Evolutionary conservation across 2,888 invertebrate species (phyloP).

Genomic region (Miltochrista miniata): DNA sequence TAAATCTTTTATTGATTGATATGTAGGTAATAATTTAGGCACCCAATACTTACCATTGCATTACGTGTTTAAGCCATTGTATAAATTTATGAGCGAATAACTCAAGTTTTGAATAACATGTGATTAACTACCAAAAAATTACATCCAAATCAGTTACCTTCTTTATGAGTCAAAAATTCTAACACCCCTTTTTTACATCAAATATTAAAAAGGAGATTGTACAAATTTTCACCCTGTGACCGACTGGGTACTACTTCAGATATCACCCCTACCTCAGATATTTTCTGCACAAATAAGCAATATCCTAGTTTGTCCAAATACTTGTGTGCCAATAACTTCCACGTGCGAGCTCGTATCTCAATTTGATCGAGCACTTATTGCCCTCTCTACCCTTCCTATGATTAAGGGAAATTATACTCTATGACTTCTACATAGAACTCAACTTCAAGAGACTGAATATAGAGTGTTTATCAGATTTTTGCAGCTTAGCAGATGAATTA

Average conservation of each 20-base stretch:
- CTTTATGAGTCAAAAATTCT: too few relatives aligned
- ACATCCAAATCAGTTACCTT: too few relatives aligned
- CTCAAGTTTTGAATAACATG: too few relatives aligned
- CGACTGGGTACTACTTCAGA: conserved; percentile 23
- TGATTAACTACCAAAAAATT: too few relatives aligned
- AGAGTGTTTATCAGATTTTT: conserved; percentile 48
- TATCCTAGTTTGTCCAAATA: conserved; percentile 77
- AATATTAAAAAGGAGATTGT: background rate
- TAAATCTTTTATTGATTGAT: too few relatives aligned
- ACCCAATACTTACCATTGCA: too few relatives aligned
- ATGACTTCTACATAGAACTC: conserved; percentile 15
- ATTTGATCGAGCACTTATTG: conserved; percentile 69
- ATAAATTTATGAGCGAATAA: too few relatives aligned
- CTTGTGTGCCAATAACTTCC: conserved; percentile 78
- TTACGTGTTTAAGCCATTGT: too few relatives aligned
- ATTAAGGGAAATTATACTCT: conserved; percentile 23
- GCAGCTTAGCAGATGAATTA: conserved; percentile 60
- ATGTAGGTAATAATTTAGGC: too few relatives aligned
- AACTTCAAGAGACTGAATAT: conserved; percentile 8
- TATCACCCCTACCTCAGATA: conserved; percentile 45
- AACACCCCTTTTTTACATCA: too few relatives aligned
- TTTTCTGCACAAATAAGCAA: conserved; percentile 76
- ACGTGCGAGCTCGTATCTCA: conserved; percentile 78
- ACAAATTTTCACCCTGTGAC: conserved; percentile 23
- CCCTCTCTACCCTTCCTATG: conserved; percentile 34